A percentile compares a stretch with the other conserved stretches of the same genome.
Conservation (phyloP, 2,797 vertebrate species). For the Lagorchestes hirsutus region DNA sequence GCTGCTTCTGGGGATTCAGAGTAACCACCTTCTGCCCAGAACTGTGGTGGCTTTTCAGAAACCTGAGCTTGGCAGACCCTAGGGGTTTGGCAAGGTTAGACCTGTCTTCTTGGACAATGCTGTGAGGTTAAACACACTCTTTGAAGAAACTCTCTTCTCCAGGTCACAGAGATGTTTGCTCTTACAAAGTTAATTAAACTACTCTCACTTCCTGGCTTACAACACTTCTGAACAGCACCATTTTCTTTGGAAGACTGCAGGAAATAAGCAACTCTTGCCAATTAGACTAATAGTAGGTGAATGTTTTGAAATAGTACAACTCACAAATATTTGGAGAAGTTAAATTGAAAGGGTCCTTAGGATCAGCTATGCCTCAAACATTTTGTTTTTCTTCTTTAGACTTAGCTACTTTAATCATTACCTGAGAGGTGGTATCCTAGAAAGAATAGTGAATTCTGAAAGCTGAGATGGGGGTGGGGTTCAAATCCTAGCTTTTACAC, state of each 20-base stretch:
- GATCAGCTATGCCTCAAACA: neutral
- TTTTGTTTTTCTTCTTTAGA: neutral
- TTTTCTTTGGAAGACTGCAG: neutral
- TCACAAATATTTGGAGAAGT: neutral
- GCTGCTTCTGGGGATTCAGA: neutral
- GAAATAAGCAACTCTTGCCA: neutral
- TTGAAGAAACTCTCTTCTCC: constrained; percentile 1
- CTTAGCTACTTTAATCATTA: neutral
- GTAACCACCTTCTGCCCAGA: neutral
- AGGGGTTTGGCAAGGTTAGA: neutral
- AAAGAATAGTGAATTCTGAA: neutral
- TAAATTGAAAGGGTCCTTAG: neutral
- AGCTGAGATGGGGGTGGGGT: neutral
- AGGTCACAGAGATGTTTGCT: neutral
- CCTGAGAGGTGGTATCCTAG: neutral
- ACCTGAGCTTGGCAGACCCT: neutral
- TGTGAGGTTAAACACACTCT: neutral
- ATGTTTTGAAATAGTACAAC: neutral
- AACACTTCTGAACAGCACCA: neutral
- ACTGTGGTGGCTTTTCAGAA: constrained; percentile 25
- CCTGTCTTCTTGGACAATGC: neutral
- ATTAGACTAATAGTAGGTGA: neutral
- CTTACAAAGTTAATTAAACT: neutral
- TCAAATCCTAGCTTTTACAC: neutral
- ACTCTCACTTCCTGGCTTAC: neutral